Percentiles rank a stretch among this genome's conserved stretches.
Evolutionary conservation across 2,113 vertebrate species (phyloP).

Genomic region (Dryoscopus gambensis): DNA sequence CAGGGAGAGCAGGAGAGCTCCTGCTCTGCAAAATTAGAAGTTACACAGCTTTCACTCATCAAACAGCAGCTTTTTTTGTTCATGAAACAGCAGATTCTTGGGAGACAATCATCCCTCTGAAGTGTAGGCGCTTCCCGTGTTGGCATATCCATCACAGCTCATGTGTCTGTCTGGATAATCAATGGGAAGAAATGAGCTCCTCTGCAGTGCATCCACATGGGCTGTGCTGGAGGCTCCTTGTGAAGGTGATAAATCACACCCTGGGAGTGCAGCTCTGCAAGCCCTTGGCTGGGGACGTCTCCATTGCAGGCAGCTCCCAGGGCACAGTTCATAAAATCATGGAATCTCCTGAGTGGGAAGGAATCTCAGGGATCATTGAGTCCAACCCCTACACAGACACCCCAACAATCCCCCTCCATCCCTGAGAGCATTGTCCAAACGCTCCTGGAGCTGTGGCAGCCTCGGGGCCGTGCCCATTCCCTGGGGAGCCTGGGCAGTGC

Average conservation of each 20-base stretch:
- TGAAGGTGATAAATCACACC: neutral
- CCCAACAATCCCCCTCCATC: neutral
- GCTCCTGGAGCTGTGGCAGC: neutral
- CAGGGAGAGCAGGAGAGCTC: neutral
- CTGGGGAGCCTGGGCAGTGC: neutral
- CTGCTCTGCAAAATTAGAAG: neutral
- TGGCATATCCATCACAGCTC: neutral
- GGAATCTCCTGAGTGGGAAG: neutral
- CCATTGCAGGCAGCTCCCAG: neutral
- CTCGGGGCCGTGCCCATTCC: fast-evolving
- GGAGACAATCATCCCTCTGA: neutral
- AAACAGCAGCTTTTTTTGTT: neutral
- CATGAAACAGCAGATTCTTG: neutral
- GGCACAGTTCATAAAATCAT: neutral
- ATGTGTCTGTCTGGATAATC: neutral
- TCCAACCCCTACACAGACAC: neutral
- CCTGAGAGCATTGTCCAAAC: fast-evolving
- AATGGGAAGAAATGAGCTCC: neutral
- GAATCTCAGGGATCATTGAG: neutral
- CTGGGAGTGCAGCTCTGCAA: neutral
- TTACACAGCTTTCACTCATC: neutral
- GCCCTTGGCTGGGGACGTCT: neutral
- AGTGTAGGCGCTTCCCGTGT: neutral
- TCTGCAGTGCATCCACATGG: neutral
- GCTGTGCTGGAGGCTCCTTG: neutral